Evolutionary conservation across 2,113 vertebrate genomes (phyloP), one percentile per base, ranked within the genome.

Genomic region (Laterallus jamaicensis): DNA sequence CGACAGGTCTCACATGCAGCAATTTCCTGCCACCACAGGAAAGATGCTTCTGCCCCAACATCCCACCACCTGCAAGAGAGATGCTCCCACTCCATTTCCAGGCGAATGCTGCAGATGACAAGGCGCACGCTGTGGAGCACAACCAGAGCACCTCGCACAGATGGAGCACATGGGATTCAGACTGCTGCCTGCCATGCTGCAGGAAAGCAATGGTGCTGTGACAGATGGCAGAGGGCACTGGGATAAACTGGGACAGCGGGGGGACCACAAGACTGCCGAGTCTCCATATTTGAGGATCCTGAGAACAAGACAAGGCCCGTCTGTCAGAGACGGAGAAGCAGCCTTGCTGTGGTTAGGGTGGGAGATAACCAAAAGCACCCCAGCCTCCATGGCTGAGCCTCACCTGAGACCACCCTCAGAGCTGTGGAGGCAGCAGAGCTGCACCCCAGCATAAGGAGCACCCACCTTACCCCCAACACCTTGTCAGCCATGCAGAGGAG

Each of bases 391-490:
- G 21, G n/a, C 24, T 1, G 3, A 49, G n/a, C 68, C 39, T 54
- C 32, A 9, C 29, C 42, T 3, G 2, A 32, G 58, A 50, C 17
- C 6, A 24, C 19, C 14, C 3, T 67, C 26, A 56, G 42, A 25
- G 39, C n/a, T 19, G 18, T 18, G 15, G 50, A 75, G 39, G 68
- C 40, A 52, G 56, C 63, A 81, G 32, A 70, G 52, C 58, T 82
- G 44, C n/a, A 37, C 4, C 42, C 11, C 2, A 2, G 12, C 0
- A 0, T 28, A 59, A 49, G 44, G 5, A 15, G 11, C n/a, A 25
- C 14, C n/a, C 28, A 31, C 29, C 40, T 58, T 5, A 31, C 42
- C 47, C 6, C 9, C 1, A 3, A 29, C 28, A 32, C 29, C 40
- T 58, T 5, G 32, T 40, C 44, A 10, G 7, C 6, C 15, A 12